Base-by-base conservation (phyloP, 1,140 invertebrate genomes). In the Drosophila truncata region DNA sequence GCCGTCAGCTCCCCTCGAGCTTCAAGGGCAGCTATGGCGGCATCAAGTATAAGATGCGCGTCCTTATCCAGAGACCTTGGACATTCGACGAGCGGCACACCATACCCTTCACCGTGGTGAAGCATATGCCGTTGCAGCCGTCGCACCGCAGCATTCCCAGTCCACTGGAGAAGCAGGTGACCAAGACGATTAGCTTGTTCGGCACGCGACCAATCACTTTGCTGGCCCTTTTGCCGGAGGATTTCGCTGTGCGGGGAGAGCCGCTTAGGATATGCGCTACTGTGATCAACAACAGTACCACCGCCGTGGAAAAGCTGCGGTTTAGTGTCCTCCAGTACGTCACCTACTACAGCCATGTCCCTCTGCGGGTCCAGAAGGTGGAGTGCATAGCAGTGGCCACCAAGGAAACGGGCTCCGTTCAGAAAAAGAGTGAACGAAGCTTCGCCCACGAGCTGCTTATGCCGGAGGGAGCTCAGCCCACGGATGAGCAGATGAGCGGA, bases 31-130 rank as follows among this genome's bases (percentile, higher is more conserved):
- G 80, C 31, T 81, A 92, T 46, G 92, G 92, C 47, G 90, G 80
- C 16, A 93, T 93, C 46, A 93, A 93, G 60, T 93, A 93, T 67
- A 92, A 92, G 72, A 82, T 93, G 75, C 82, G 92, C n/a, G 57
- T 93, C 16, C 78, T 92, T 9, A 91, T 93, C 9, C 91, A 91
- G 50, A 59, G 83, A 2, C 87, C 91, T 9, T 93, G 92, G 92
- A 91, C 87, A 2, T 92, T 92, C 18, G 91, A 92, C 49, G 88
- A 93, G 47, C 81, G 86, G 7, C 86, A 92, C 52, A 85, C 76
- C 4, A 91, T 93, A 49, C 91, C 85, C 9, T 73, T 93, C 31
- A 91, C 80, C 18, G 78, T 93, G 46, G 78, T 92, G 29, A 92
- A 92, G 63, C 67, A 85, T 23, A 82, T 91, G 75, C 84, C 91